Evolutionary conservation across 2,888 invertebrate genomes (phyloP).

Genomic region (Eucriotettix oculatus): DNA sequence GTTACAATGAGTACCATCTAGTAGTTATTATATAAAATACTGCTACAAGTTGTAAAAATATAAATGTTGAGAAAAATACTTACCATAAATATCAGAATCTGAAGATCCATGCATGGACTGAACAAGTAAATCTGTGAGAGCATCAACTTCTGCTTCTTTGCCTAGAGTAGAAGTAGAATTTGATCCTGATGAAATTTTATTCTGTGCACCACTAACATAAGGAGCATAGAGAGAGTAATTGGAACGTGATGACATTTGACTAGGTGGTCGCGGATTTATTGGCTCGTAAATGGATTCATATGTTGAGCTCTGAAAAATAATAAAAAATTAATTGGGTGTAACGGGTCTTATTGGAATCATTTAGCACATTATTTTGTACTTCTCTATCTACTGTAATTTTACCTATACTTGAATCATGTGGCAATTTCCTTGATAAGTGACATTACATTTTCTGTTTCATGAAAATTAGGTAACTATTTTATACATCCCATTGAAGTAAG

Average conservation of each 20-base stretch:
- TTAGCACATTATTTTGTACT: too few species aligned
- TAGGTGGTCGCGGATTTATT: conserved; percentile 69
- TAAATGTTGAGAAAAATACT: not conserved
- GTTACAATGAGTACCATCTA: not conserved
- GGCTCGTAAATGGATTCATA: conserved; percentile 86
- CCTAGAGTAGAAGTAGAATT: conserved; percentile 16
- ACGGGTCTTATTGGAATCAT: too few species aligned
- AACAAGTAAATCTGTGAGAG: conserved; percentile 71
- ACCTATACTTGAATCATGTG: too few species aligned
- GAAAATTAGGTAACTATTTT: too few species aligned
- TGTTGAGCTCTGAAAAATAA: conserved; percentile 39
- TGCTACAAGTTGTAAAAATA: not conserved
- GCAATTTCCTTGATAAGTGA: too few species aligned
- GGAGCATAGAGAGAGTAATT: conserved; percentile 53
- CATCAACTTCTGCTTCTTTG: conserved; percentile 76
- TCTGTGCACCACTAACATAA: conserved; percentile 29
- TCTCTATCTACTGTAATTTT: too few species aligned
- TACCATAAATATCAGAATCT: conserved; percentile 50
- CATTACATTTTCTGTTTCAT: too few species aligned
- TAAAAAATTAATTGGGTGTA: not conserved
- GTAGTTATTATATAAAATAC: not conserved
- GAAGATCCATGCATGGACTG: conserved; percentile 63
- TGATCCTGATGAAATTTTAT: conserved; percentile 3
- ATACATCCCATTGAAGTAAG: too few species aligned
- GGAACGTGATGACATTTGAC: conserved; percentile 45